Percentiles rank a stretch among this genome's conserved stretches.
These are phyloP conservation scores for Anas georgica DNA, from an alignment of 2,797 vertebrate genomes.

Conservation along the genomic window DNA sequence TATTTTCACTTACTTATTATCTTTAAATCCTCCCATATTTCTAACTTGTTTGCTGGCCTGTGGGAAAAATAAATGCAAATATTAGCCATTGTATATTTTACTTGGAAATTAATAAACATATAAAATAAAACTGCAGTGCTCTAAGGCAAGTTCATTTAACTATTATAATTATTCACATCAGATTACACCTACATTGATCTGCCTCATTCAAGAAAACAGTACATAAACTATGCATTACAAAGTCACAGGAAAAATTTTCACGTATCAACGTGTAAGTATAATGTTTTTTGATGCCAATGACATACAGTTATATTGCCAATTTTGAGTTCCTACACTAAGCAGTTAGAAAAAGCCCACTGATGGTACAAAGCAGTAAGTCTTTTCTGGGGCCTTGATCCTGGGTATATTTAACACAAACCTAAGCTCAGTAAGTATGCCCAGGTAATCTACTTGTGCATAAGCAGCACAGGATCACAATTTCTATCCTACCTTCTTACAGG, in stretches of 20 bases:
- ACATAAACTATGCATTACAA: background rate
- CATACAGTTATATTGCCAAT: background rate
- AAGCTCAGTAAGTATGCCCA: background rate
- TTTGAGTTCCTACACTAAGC: background rate
- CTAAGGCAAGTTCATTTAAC: background rate
- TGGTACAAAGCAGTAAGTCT: background rate
- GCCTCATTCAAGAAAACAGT: background rate
- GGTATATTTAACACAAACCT: background rate
- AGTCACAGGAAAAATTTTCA: background rate
- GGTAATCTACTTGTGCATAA: background rate
- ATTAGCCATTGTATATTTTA: conserved; percentile 1
- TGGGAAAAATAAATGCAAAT: conserved; percentile 33
- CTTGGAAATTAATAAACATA: background rate
- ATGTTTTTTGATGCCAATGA: background rate
- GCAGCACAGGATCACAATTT: background rate
- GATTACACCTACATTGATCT: background rate
- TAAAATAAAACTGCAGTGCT: conserved; percentile 19
- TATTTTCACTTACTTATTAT: conserved; percentile 91
- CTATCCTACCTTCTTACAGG: background rate
- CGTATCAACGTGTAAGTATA: background rate
- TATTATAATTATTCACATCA: background rate
- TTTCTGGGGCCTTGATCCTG: background rate
- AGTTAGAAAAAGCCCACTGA: background rate
- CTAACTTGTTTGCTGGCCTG: conserved; percentile 94
- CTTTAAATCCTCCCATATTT: conserved; percentile 98